A percentile compares a stretch with the other conserved stretches of the same genome.
Evolutionary conservation across 2,888 invertebrate species (phyloP).

Genomic region (Cataglyphis cursor): DNA sequence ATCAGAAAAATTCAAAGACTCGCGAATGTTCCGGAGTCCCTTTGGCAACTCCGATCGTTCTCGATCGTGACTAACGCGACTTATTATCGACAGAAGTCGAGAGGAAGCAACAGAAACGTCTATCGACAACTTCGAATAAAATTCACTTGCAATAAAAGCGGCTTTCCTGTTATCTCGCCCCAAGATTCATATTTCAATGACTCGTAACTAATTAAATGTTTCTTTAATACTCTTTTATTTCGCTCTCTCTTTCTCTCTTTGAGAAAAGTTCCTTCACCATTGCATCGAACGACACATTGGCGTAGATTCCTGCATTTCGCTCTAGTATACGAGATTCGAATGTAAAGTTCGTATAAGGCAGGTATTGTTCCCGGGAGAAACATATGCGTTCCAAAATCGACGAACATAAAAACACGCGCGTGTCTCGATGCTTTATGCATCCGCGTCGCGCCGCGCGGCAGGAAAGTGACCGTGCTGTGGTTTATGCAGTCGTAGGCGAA

Average conservation of each 20-base stretch:
- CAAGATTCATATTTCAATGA: neutral
- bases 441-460: slow-evolving; percentile 15
- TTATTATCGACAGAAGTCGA: slow-evolving; percentile 48
- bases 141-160: slow-evolving; percentile 14
- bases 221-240: neutral
- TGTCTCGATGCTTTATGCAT: slow-evolving; percentile 65
- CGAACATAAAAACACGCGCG: slow-evolving; percentile 53
- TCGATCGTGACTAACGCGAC: slow-evolving; percentile 23
- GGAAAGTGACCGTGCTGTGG: slow-evolving; percentile 46
- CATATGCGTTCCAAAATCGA: slow-evolving; percentile 50
- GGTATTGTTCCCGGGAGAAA: slow-evolving; percentile 35
- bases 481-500: slow-evolving; percentile 70
- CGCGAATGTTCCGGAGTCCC: slow-evolving; percentile 44
- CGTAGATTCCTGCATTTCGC: neutral
- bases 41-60: slow-evolving; percentile 44
- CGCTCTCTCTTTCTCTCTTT: neutral
- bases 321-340: slow-evolving; percentile 1
- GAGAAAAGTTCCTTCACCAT: neutral
- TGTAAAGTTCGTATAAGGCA: slow-evolving; percentile 30
- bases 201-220: slow-evolving; percentile 25
- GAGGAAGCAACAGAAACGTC: neutral
- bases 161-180: neutral
- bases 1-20: slow-evolving; percentile 64
- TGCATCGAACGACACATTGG: neutral
- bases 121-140: slow-evolving; percentile 33